A percentile compares a stretch with the other conserved stretches of the same genome.
Evolutionary conservation across 2,113 vertebrate species (phyloP).

Genomic region (Gasterosteus nipponicus): DNA sequence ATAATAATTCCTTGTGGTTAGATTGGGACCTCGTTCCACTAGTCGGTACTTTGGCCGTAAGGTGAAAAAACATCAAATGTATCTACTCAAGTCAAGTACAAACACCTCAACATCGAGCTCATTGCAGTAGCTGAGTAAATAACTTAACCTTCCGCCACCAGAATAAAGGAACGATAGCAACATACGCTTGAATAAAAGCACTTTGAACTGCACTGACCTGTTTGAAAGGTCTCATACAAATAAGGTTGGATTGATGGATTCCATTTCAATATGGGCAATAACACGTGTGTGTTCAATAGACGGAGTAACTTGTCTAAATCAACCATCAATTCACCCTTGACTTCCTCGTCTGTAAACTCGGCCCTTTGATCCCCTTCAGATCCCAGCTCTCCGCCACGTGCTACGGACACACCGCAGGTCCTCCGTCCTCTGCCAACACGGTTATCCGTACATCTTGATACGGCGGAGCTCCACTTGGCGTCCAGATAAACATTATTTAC

Average conservation of each 20-base stretch:
- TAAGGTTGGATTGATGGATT: neutral
- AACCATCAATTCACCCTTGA: neutral
- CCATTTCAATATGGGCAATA: neutral
- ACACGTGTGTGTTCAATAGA: neutral
- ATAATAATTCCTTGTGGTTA: neutral
- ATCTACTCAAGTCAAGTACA: no score
- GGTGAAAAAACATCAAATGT: no score
- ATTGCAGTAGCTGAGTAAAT: neutral
- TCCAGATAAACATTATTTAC: constrained; percentile 58
- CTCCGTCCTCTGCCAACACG: constrained; percentile 3
- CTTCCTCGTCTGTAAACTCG: neutral
- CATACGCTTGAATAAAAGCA: neutral
- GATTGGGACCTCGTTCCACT: neutral
- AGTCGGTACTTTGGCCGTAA: no score
- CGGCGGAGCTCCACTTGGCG: constrained; percentile 22
- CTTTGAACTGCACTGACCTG: neutral
- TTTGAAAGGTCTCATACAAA: neutral
- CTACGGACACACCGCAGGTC: neutral
- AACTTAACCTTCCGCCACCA: neutral
- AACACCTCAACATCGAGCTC: no score
- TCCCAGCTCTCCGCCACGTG: neutral
- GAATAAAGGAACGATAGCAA: neutral
- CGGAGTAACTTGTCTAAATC: neutral
- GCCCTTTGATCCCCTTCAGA: neutral
- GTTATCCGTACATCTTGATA: constrained; percentile 8